phyloP scores from a whole-genome alignment of 2,797 vertebrate genomes.

The Crocodylus rhombifer region DNA sequence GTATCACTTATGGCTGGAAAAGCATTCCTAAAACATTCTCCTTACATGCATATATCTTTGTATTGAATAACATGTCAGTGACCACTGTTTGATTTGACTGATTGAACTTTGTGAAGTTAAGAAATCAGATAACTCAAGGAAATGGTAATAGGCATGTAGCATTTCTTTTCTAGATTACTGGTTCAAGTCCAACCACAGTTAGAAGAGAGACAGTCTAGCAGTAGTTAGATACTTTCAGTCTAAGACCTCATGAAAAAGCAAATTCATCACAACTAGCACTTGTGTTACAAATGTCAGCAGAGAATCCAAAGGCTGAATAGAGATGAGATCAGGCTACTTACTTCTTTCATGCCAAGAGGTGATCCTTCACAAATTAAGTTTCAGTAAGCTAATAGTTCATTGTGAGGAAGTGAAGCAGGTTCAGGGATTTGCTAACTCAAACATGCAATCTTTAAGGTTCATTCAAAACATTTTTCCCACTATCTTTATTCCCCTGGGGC shows the following conservation, averaged over 20 bases:
- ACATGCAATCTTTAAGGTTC: no score
- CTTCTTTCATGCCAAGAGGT: background rate
- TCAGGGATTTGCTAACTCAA: no score
- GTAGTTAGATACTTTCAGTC: background rate
- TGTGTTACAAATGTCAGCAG: background rate
- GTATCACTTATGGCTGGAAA: background rate
- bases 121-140: background rate
- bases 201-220: background rate
- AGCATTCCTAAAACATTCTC: background rate
- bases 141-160: background rate
- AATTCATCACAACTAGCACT: background rate
- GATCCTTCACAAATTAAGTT: accelerated
- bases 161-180: background rate
- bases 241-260: background rate
- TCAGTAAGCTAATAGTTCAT: background rate
- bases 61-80: background rate
- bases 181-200: background rate
- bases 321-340: accelerated
- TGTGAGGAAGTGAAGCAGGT: accelerated
- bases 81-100: slow-evolving; percentile 1
- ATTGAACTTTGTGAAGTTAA: background rate
- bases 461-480: no score
- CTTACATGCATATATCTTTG: background rate
- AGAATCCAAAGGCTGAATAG: background rate
- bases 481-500: no score